A percentile compares a stretch with the other conserved stretches of the same genome.
These are phyloP conservation scores for Cardiocondyla obscurior DNA, from an alignment of 1,140 invertebrate species.

Conservation along the genomic window DNA sequence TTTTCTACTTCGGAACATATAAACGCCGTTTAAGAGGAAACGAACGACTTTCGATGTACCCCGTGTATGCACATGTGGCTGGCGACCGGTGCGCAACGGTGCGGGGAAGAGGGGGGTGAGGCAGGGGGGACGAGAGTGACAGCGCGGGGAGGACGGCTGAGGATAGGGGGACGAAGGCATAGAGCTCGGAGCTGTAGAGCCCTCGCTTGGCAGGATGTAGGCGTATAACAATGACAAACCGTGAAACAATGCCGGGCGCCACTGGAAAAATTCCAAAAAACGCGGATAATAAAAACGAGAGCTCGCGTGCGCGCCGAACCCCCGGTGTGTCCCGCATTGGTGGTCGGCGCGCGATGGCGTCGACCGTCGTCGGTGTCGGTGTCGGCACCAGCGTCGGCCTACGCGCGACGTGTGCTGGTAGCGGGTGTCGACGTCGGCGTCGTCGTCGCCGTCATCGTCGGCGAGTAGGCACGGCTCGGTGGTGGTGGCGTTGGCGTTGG, in stretches of 20 bases:
- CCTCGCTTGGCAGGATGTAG: constrained; percentile 75
- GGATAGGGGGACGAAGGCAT: constrained; percentile 21
- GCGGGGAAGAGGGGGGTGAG: too few relatives aligned
- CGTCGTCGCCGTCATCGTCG: constrained; percentile 25
- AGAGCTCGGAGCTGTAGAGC: constrained; percentile 65
- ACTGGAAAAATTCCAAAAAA: constrained; percentile 85
- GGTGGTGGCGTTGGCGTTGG: neutral
- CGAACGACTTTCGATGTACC: constrained; percentile 47
- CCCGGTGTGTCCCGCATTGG: constrained; percentile 66
- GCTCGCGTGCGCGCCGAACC: constrained; percentile 70
- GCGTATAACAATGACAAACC: constrained; percentile 83
- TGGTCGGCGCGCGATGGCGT: constrained; percentile 60
- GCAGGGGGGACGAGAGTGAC: constrained; percentile 10
- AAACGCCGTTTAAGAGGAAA: constrained; percentile 26
- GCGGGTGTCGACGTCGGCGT: constrained; percentile 2
- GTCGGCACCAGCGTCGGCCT: neutral
- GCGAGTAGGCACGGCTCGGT: constrained; percentile 3
- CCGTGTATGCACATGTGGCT: constrained; percentile 51
- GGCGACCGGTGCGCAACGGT: neutral
- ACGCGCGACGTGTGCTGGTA: constrained; percentile 40
- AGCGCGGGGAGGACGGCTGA: neutral
- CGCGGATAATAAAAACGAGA: constrained; percentile 83
- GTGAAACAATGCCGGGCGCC: constrained; percentile 83
- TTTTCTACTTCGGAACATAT: neutral
- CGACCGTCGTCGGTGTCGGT: constrained; percentile 27